These are phyloP conservation scores for Diachasmimorpha longicaudata DNA, from an alignment of 1,140 invertebrate species.

Conservation along the genomic window DNA sequence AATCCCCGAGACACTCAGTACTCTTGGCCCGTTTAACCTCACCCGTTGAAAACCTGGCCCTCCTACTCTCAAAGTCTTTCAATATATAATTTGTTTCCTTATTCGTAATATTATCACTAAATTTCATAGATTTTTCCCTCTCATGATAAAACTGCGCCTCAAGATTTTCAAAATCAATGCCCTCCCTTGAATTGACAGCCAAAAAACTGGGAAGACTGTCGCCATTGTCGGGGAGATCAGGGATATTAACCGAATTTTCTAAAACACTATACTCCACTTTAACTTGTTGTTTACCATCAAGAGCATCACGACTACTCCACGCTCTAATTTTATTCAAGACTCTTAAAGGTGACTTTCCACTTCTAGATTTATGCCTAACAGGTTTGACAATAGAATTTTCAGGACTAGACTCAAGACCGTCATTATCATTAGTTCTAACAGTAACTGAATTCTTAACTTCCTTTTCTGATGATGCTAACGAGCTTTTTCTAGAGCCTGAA, in stretches of 20 bases:
- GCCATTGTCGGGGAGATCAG: slow-evolving; percentile 34
- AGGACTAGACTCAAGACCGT: slow-evolving; percentile 52
- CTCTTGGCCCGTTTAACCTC: slow-evolving; percentile 39
- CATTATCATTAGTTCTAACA: slow-evolving; percentile 47
- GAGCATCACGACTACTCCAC: slow-evolving; percentile 54
- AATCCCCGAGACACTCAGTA: slow-evolving; percentile 42
- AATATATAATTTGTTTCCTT: slow-evolving; percentile 34
- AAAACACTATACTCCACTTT: slow-evolving; percentile 50
- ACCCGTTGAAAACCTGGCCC: slow-evolving; percentile 24
- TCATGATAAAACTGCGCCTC: slow-evolving; percentile 46
- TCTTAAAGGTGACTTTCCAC: slow-evolving; percentile 56
- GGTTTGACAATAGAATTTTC: slow-evolving; percentile 48
- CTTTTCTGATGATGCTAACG: slow-evolving; percentile 42
- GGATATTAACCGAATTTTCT: slow-evolving; percentile 41
- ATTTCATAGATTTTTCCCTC: slow-evolving; percentile 44
- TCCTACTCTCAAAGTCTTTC: slow-evolving; percentile 33
- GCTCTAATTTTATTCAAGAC: slow-evolving; percentile 52
- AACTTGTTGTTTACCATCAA: slow-evolving; percentile 42
- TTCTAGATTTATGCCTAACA: slow-evolving; percentile 49
- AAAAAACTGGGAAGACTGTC: slow-evolving; percentile 49
- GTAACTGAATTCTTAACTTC: slow-evolving; percentile 49
- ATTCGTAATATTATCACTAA: slow-evolving; percentile 33
- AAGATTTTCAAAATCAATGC: slow-evolving; percentile 58
- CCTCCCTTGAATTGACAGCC: slow-evolving; percentile 53
- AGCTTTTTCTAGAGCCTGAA: slow-evolving; percentile 57